These are phyloP conservation scores for Australoheros facetus DNA, from an alignment of 2,797 vertebrate genomes.

Conservation along the genomic window DNA sequence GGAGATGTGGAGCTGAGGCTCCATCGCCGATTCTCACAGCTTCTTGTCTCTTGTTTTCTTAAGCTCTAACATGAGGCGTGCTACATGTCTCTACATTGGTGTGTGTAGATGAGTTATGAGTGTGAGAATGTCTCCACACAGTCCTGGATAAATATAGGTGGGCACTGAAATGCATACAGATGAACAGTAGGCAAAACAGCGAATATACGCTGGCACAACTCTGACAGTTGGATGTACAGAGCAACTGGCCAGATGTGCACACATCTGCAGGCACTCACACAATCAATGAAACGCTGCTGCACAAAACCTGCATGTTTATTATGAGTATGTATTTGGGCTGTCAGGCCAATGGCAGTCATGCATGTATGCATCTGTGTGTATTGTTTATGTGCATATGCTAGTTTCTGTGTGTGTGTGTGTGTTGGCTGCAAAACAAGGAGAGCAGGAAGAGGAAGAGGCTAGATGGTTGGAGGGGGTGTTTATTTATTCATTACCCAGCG, in stretches of 20 bases:
- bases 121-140: conserved; percentile 43
- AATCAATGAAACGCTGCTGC: conserved; percentile 17
- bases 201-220: conserved; percentile 14
- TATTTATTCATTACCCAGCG: conserved; percentile 85
- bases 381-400: conserved; percentile 62
- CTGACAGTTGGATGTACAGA: conserved; percentile 25
- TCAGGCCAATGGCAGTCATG: conserved; percentile 65
- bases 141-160: conserved; percentile 41
- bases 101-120: conserved; percentile 33
- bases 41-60: conserved; percentile 47
- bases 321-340: conserved; percentile 43
- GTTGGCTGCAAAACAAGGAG: conserved; percentile 61
- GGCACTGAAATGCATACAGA: conserved; percentile 33
- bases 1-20: conserved; percentile 19
- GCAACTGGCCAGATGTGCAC: conserved; percentile 10
- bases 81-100: conserved; percentile 24
- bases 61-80: conserved; percentile 42
- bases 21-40: conserved; percentile 23
- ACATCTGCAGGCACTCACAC: conserved; percentile 35
- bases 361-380: conserved; percentile 66
- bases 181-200: conserved; percentile 15
- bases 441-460: conserved; percentile 77
- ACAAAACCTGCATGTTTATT: conserved; percentile 43
- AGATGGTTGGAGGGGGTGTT: conserved; percentile 83
- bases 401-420: conserved; percentile 28